These are phyloP conservation scores for Charaxes varanes DNA, from an alignment of 1,140 invertebrate species.

Conservation along the genomic window DNA sequence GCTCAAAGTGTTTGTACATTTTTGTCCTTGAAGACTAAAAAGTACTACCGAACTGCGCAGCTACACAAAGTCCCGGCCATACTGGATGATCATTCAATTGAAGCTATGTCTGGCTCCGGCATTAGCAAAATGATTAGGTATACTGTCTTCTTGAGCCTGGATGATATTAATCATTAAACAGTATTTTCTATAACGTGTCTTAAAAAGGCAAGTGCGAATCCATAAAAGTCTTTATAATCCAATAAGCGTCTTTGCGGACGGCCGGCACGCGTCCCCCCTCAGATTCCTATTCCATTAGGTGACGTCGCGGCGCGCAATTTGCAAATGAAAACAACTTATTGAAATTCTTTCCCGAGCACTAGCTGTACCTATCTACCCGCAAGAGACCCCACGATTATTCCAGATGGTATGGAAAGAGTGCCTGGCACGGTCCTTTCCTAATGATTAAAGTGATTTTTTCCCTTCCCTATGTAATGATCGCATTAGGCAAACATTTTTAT, in stretches of 20 bases:
- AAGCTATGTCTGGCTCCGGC: too few relatives aligned
- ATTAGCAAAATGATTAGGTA: too few relatives aligned
- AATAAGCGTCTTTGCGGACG: conserved; percentile 46
- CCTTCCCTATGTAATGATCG: too few relatives aligned
- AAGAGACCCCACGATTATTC: conserved; percentile 42
- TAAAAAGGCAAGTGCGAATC: conserved; percentile 25
- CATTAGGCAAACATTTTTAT: too few relatives aligned
- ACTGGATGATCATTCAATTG: too few relatives aligned
- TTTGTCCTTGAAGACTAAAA: too few relatives aligned
- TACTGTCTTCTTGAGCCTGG: too few relatives aligned
- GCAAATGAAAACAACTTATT: conserved; percentile 74
- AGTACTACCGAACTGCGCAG: too few relatives aligned
- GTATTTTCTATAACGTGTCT: too few relatives aligned
- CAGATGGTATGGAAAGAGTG: conserved; percentile 21
- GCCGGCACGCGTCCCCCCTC: conserved; percentile 39
- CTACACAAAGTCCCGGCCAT: too few relatives aligned
- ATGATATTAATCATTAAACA: too few relatives aligned
- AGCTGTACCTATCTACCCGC: conserved; percentile 19
- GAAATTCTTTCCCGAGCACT: conserved; percentile 62
- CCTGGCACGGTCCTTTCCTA: conserved; percentile 4
- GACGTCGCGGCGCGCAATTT: conserved; percentile 65
- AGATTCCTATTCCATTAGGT: conserved; percentile 69
- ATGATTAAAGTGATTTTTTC: not conserved
- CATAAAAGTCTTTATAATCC: conserved; percentile 53
- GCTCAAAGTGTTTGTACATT: too few relatives aligned